Percentiles rank a stretch among this genome's conserved stretches.
Conservation (phyloP, 2,888 invertebrate species). For the Sympetrum striolatum region DNA sequence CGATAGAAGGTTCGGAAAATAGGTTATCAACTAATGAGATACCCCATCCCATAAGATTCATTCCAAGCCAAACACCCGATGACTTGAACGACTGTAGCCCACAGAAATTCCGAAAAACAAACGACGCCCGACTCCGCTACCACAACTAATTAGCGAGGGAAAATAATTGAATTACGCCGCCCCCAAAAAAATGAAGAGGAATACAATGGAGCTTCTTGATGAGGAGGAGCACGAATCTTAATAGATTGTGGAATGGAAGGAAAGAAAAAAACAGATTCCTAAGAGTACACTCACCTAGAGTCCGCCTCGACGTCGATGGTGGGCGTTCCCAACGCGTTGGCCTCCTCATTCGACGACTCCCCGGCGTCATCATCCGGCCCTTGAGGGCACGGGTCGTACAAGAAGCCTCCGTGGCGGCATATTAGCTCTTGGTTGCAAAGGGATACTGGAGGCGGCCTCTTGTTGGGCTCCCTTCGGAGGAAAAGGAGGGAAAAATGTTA, state of each 20-base stretch:
- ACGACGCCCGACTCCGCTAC: not conserved
- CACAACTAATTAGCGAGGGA: not conserved
- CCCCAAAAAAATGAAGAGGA: not conserved
- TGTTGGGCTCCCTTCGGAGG: constrained; percentile 14
- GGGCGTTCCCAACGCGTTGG: not conserved
- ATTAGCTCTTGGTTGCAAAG: not conserved
- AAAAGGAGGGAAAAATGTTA: not conserved
- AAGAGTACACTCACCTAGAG: not conserved
- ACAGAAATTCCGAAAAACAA: not conserved
- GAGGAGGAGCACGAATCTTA: not conserved
- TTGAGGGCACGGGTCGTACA: constrained; percentile 5
- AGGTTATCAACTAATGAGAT: too few species aligned
- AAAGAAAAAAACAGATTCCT: not conserved
- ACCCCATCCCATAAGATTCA: too few species aligned
- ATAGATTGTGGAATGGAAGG: not conserved
- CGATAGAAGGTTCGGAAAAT: too few species aligned
- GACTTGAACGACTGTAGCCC: too few species aligned
- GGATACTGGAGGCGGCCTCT: constrained; percentile 8
- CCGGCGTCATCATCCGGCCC: not conserved
- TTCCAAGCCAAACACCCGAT: too few species aligned
- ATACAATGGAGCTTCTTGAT: not conserved
- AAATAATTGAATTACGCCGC: not conserved
- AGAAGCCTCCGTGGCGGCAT: constrained; percentile 18
- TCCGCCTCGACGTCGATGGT: constrained; percentile 15
- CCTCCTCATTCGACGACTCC: not conserved